Percentiles rank a stretch among this genome's conserved stretches.
phyloP scores from a whole-genome alignment of 2,113 vertebrate genomes.

The Peromyscus leucopus region DNA sequence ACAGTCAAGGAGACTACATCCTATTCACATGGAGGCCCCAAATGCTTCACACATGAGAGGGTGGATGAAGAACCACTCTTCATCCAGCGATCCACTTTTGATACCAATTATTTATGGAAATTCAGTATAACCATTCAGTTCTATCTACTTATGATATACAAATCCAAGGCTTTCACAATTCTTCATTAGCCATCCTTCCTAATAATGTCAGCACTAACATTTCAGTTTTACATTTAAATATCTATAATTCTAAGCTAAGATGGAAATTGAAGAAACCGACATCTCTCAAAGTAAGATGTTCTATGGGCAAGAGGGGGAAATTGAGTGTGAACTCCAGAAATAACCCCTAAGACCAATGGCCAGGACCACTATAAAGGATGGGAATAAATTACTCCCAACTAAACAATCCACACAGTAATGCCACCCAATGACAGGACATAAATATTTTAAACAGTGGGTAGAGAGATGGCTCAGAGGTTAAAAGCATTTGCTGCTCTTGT shows the following conservation, averaged over 20 bases:
- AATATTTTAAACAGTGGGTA: not conserved
- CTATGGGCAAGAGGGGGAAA: not conserved
- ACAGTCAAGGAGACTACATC: not conserved
- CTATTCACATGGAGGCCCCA: not conserved
- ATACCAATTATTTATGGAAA: not conserved
- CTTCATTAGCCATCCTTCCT: conserved; percentile 35
- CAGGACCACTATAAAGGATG: not conserved
- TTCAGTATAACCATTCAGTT: not conserved
- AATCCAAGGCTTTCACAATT: not conserved
- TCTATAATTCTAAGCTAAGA: conserved; percentile 51
- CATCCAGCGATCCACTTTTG: not conserved
- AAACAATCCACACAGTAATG: not conserved
- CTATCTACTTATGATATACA: conserved; percentile 17
- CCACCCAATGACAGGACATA: not conserved
- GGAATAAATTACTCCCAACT: not conserved
- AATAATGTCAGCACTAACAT: conserved; percentile 41
- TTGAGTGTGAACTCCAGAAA: conserved; percentile 8
- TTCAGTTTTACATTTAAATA: conserved; percentile 43
- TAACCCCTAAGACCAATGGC: not conserved
- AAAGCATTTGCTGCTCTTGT: not conserved
- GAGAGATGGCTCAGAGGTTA: not conserved
- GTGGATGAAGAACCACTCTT: not conserved
- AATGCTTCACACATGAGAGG: not conserved
- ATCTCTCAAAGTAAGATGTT: conserved; percentile 27
- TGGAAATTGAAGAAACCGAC: not conserved